Evolutionary conservation across 2,113 vertebrate species (phyloP).

Genomic region (Lepus americanus): DNA sequence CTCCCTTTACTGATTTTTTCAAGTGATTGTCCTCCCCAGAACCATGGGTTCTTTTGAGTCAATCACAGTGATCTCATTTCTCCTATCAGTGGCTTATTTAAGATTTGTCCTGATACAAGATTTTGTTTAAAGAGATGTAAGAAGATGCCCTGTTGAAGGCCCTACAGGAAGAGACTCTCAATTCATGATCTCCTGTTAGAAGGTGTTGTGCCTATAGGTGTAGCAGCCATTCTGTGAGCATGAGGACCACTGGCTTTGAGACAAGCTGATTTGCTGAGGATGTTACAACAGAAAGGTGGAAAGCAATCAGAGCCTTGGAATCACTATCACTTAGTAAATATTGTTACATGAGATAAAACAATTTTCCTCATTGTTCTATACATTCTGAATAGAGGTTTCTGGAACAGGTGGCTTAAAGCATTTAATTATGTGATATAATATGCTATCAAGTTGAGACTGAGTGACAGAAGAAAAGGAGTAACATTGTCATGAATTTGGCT

Average conservation of each 20-base stretch:
- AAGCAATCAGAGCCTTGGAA: neutral
- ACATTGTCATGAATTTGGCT: neutral
- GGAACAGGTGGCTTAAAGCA: slow-evolving; percentile 4
- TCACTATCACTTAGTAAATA: neutral
- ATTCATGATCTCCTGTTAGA: neutral
- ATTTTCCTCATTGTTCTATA: neutral
- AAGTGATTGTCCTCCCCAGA: neutral
- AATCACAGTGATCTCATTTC: neutral
- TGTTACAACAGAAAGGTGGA: neutral
- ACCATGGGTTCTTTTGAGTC: neutral
- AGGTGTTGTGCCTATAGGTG: neutral
- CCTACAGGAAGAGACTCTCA: neutral
- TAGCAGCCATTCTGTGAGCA: neutral
- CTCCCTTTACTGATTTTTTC: neutral
- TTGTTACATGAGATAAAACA: neutral
- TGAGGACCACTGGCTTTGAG: neutral
- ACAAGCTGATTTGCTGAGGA: neutral
- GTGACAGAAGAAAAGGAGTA: neutral
- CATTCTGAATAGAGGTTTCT: slow-evolving; percentile 42
- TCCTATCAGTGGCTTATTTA: neutral
- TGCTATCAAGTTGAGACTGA: neutral
- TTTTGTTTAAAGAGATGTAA: neutral
- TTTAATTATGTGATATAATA: neutral
- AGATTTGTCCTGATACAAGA: neutral
- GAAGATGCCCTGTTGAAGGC: neutral